Evolutionary conservation across 2,888 invertebrate species (phyloP).

Genomic region (Monopis laevigella): DNA sequence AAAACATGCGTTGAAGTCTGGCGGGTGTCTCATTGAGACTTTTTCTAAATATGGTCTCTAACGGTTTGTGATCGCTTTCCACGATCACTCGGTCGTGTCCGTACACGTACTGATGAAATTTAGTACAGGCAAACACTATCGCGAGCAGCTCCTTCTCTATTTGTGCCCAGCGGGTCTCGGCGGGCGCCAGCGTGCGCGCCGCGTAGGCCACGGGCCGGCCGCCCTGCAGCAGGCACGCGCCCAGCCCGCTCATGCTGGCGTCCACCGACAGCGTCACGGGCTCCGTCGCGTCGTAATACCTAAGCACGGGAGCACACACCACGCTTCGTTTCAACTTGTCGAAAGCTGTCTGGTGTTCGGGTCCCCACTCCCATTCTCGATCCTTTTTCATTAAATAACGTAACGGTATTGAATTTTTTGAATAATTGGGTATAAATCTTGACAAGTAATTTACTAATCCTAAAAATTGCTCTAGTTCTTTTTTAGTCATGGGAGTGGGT

Average conservation of each 20-base stretch:
- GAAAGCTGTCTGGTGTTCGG: slow-evolving; percentile 10
- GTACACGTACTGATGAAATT: slow-evolving; percentile 21
- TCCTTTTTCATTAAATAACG: slow-evolving; percentile 14
- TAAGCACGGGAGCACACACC: slow-evolving; percentile 13
- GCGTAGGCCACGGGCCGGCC: slow-evolving; percentile 16
- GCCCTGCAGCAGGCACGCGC: slow-evolving; percentile 15
- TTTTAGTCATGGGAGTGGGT: too few relatives aligned
- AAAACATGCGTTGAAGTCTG: slow-evolving; percentile 25
- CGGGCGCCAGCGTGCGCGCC: slow-evolving; percentile 17
- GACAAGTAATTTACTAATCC: slow-evolving; percentile 15
- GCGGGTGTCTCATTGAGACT: slow-evolving; percentile 20
- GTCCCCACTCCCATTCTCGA: slow-evolving; percentile 11
- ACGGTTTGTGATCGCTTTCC: slow-evolving; percentile 28
- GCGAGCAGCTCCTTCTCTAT: slow-evolving; percentile 21
- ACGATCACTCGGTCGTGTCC: slow-evolving; percentile 22
- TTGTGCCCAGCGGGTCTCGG: slow-evolving; percentile 17
- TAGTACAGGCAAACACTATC: slow-evolving; percentile 18
- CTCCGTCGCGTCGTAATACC: slow-evolving; percentile 13
- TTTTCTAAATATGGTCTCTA: slow-evolving; percentile 26
- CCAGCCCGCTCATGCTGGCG: slow-evolving; percentile 14
- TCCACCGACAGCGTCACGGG: slow-evolving; percentile 17
- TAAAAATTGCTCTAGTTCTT: too few relatives aligned
- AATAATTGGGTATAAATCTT: slow-evolving; percentile 13
- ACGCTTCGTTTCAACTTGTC: slow-evolving; percentile 9
- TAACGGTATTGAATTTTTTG: slow-evolving; percentile 5